phyloP scores from a whole-genome alignment of 2,888 invertebrate genomes.

The Phymatocera aterrima region DNA sequence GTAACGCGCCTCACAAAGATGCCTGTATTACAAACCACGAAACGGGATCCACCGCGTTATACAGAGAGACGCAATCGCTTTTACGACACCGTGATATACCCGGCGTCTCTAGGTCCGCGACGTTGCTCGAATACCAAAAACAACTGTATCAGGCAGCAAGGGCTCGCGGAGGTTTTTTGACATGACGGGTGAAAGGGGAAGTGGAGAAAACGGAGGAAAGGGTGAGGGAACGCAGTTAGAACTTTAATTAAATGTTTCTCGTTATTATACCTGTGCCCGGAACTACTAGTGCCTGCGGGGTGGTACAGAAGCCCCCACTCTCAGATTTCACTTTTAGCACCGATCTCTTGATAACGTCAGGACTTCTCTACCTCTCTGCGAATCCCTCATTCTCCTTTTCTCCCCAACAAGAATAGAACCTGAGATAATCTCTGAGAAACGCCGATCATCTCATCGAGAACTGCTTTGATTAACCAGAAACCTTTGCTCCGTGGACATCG shows the following conservation, averaged over 20 bases:
- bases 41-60: slow-evolving; percentile 55
- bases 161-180: slow-evolving; percentile 22
- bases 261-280: slow-evolving; percentile 44
- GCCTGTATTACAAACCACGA: slow-evolving; percentile 70
- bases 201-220: background rate
- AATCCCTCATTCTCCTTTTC: background rate
- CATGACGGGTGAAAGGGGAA: background rate
- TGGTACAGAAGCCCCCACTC: background rate
- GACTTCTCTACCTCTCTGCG: background rate
- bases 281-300: slow-evolving; percentile 7
- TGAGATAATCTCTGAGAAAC: no score
- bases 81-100: slow-evolving; percentile 68
- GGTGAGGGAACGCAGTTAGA: slow-evolving; percentile 56
- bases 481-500: no score
- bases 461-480: no score
- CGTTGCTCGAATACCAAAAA: slow-evolving; percentile 60
- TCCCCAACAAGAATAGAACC: no score
- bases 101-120: slow-evolving; percentile 48
- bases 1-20: slow-evolving; percentile 72
- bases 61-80: slow-evolving; percentile 62
- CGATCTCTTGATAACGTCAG: slow-evolving; percentile 52
- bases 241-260: slow-evolving; percentile 68
- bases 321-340: slow-evolving; percentile 48
- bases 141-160: slow-evolving; percentile 14
- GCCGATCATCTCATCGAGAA: no score